A percentile compares a stretch with the other conserved stretches of the same genome.
Conservation (phyloP, 2,113 vertebrate genomes). For the Phalacrocorax carbo region DNA sequence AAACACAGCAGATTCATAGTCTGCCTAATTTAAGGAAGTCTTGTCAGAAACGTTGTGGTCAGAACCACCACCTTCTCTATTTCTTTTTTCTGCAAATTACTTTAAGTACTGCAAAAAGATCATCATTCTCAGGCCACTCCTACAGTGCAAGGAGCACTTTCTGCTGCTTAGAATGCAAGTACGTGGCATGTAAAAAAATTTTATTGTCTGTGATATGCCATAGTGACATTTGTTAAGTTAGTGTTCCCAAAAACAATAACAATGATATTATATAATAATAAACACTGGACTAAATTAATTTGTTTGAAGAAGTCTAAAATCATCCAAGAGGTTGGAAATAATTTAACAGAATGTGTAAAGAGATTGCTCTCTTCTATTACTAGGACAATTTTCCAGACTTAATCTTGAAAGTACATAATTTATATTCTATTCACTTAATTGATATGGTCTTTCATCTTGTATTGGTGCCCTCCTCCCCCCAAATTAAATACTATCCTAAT, state of each 20-base stretch:
- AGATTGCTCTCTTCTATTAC: not conserved
- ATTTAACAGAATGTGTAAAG: not conserved
- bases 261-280: not conserved
- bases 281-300: not conserved
- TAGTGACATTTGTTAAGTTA: not conserved
- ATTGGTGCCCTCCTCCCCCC: rapidly evolving
- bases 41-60: not conserved
- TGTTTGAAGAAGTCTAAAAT: not conserved
- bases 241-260: not conserved
- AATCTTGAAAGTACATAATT: not conserved
- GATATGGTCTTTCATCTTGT: not conserved
- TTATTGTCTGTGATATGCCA: not conserved
- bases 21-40: not conserved
- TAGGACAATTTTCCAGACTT: not conserved
- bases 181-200: not conserved
- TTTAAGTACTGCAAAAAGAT: not conserved
- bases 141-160: not conserved
- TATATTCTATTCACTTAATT: not conserved
- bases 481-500: not conserved
- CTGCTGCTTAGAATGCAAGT: not conserved
- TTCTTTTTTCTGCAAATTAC: not conserved
- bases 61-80: not conserved
- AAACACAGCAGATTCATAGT: not conserved
- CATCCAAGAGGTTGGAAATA: not conserved
- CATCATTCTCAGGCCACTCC: not conserved